phyloP scores from a whole-genome alignment of 2,113 vertebrate genomes.

The Chauna torquata region DNA sequence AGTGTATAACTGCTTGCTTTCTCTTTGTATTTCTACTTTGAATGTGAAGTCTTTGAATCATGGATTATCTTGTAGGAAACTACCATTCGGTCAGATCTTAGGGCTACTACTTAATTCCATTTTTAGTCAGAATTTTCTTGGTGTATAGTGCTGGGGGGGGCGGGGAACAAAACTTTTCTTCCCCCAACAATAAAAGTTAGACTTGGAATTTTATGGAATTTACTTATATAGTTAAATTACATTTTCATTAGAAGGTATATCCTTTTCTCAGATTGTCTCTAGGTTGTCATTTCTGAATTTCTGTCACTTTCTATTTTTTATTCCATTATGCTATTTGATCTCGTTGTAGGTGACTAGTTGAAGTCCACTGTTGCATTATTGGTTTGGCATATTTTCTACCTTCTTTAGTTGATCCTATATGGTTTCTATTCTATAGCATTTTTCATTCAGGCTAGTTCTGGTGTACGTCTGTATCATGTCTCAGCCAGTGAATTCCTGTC shows the following conservation, averaged over 20 bases:
- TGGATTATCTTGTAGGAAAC: neutral
- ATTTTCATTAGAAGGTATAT: neutral
- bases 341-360: neutral
- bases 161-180: too few relatives aligned
- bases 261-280: neutral
- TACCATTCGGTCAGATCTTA: neutral
- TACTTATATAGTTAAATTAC: neutral
- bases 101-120: neutral
- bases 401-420: neutral
- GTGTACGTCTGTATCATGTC: neutral
- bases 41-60: neutral
- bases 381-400: neutral
- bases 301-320: neutral
- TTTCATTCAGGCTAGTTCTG: neutral
- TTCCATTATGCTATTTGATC: neutral
- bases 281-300: neutral
- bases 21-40: neutral
- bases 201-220: neutral
- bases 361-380: neutral
- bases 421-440: neutral
- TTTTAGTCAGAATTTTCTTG: neutral
- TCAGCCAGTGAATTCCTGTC: too few relatives aligned
- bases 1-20: neutral
- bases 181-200: neutral
- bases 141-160: too few relatives aligned